A percentile compares a stretch with the other conserved stretches of the same genome.
Evolutionary conservation across 30 jellyfish, hydroid and myxozoan genomes (phyloP).

Genomic region (Clytia hemisphaerica): DNA sequence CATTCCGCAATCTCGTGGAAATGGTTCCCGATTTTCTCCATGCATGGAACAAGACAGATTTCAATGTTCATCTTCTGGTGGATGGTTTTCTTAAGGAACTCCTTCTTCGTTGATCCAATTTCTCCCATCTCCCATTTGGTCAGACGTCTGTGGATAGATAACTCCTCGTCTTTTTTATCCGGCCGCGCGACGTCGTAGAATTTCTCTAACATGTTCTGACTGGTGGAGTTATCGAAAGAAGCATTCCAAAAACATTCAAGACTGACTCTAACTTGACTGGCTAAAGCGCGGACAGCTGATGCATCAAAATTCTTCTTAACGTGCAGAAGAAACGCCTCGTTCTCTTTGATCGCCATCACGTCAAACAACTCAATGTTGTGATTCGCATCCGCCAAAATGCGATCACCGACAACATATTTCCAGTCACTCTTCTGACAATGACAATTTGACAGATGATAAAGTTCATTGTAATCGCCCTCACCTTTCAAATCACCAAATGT

Average conservation of each 20-base stretch:
- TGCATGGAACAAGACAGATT: no score
- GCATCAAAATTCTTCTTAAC: conserved; percentile 2
- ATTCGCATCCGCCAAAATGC: not conserved
- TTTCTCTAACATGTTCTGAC: not conserved
- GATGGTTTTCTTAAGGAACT: no score
- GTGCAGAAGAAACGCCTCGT: not conserved
- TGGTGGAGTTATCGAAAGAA: not conserved
- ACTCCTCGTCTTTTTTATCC: not conserved
- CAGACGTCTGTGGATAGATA: not conserved
- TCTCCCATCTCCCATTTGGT: not conserved
- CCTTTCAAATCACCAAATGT: no score
- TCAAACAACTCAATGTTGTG: conserved; percentile 5
- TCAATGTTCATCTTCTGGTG: no score
- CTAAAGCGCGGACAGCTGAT: not conserved
- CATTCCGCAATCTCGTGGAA: no score
- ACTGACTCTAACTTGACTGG: not conserved
- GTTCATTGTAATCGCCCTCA: conserved; percentile 15
- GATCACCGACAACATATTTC: conserved; percentile 10
- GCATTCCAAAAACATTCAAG: conserved; percentile 1
- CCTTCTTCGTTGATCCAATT: not conserved
- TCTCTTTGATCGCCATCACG: not conserved
- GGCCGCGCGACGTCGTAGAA: not conserved
- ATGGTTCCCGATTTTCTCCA: no score
- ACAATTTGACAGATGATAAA: conserved; percentile 9
- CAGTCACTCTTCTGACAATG: not conserved